Conservation (phyloP, 2,888 invertebrate species). For the Amblyjoppa fuscipennis region DNA sequence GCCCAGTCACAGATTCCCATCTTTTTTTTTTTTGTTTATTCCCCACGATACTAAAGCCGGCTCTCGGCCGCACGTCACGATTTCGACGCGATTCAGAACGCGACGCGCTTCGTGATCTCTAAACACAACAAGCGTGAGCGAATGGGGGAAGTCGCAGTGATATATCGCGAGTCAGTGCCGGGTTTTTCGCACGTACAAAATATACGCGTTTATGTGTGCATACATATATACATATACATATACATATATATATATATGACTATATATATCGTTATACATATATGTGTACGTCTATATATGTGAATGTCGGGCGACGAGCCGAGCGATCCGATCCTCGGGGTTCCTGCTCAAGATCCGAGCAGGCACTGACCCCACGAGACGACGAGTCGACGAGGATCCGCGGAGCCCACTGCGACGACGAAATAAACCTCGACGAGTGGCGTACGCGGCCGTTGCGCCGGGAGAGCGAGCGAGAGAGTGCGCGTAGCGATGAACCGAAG, state of each 20-base stretch:
- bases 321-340: constrained; percentile 61
- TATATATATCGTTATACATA: constrained; percentile 14
- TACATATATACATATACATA: constrained; percentile 7
- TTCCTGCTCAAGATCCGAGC: constrained; percentile 73
- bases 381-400: constrained; percentile 66
- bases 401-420: constrained; percentile 62
- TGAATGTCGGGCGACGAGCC: constrained; percentile 47
- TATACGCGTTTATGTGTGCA: constrained; percentile 24
- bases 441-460: background rate
- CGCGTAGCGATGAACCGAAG: constrained; percentile 58
- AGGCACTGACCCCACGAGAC: constrained; percentile 74
- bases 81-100: background rate
- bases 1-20: too few species aligned
- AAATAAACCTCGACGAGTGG: constrained; percentile 62
- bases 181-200: constrained; percentile 21
- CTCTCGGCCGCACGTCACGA: background rate
- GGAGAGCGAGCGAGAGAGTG: constrained; percentile 44
- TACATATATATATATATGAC: background rate
- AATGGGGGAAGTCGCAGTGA: background rate
- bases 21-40: too few species aligned
- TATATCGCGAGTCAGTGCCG: constrained; percentile 1
- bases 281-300: constrained; percentile 21
- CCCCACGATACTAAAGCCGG: background rate
- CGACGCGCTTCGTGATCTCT: background rate
- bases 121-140: constrained; percentile 4